Evolutionary conservation across 1,140 invertebrate species (phyloP), one percentile per base, ranked within the genome.

Genomic region (Littorina saxatilis): DNA sequence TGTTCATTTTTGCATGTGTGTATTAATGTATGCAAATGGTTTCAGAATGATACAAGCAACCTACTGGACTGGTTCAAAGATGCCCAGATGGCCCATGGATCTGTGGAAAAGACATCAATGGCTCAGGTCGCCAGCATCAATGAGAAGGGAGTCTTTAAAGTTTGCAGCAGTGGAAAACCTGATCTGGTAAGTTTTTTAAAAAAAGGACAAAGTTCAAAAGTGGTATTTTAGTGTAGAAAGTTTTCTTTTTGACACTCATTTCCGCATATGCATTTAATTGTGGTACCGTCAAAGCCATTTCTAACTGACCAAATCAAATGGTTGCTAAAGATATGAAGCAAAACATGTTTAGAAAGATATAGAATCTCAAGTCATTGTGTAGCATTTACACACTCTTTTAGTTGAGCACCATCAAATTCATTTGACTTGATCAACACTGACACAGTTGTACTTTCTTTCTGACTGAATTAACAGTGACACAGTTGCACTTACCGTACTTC

Each of bases 91-190:
- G 87, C 90, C 17, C 89, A 90, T 84, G 91, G 91, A 13, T 90
- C 90, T 17, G 89, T 92, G 13, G 91, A 92, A 83, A 85, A 91
- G 23, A 89, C 88, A 13, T 91, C 90, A 2, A 81, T 92, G 39
- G 77, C 82, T 32, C 88, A 91, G 81, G 90, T 87, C 13, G 85
- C 86, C 66, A 84, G 83, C 23, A 92, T 92, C 52, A 91, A 90
- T 80, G 63, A 79, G 20, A 79, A 73, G 70, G 90, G 91, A 17
- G 80, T 91, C 58, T 92, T 87, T 72, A 66, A 66, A 61, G 81
- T 91, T 81, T 87, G 88, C n/a, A n/a, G n/a, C n/a, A n/a, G n/a
- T n/a, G n/a, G n/a, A n/a, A n/a, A n/a, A n/a, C n/a, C n/a, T n/a
- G n/a, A n/a, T n/a, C n/a, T n/a, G n/a, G n/a, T n/a, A n/a, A n/a